Conservation (phyloP, 2,113 vertebrate species). For the Halcyon malimbica region DNA sequence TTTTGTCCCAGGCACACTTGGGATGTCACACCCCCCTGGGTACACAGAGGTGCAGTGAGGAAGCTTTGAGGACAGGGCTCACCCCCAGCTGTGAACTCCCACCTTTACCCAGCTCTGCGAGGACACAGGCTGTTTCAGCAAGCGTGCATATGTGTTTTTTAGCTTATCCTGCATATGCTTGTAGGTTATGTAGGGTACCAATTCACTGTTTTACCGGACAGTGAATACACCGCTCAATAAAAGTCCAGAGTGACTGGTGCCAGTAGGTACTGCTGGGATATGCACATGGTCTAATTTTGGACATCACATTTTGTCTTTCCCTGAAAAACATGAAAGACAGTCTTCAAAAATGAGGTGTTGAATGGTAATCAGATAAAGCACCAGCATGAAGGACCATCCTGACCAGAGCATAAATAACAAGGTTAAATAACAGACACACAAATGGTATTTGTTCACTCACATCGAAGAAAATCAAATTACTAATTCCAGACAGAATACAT, state of each 20-base stretch:
- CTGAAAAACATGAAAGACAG: background rate
- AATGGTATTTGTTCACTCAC: background rate
- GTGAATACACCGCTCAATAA: rapidly evolving
- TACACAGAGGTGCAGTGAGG: background rate
- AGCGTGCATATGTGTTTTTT: rapidly evolving
- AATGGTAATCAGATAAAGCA: background rate
- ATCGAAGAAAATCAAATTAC: background rate
- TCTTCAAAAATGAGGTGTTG: background rate
- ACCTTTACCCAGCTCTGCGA: background rate
- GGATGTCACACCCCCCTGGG: rapidly evolving
- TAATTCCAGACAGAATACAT: background rate
- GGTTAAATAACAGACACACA: background rate
- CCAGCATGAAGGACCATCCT: background rate
- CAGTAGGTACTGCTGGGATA: background rate
- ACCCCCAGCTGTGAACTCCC: background rate
- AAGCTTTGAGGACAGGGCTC: background rate
- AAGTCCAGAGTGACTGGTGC: background rate
- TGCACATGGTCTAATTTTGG: background rate
- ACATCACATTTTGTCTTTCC: background rate
- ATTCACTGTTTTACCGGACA: background rate
- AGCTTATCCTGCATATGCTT: background rate
- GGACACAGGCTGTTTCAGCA: background rate
- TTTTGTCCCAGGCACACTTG: background rate
- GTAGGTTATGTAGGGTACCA: background rate
- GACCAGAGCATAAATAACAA: background rate